Evolutionary conservation across 1,140 invertebrate species (phyloP), one percentile per base, ranked within the genome.

Genomic region (Heliothis subflexa): DNA sequence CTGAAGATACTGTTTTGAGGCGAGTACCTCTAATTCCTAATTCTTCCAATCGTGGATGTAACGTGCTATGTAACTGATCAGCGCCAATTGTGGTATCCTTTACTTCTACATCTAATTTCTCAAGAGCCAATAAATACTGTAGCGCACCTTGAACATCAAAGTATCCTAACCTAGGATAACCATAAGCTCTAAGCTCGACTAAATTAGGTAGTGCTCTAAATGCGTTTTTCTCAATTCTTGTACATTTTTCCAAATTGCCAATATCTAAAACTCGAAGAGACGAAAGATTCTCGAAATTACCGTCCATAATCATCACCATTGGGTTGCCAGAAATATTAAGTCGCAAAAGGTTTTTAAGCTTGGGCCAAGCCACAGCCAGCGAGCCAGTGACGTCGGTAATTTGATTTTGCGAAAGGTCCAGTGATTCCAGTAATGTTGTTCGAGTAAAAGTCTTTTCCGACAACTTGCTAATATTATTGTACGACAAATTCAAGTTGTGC

Each of bases 321-420:
- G 97, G 96, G 91, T 99, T 99, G 59, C 95, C 94, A 0, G 98
- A 98, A 14, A 99, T 93, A 86, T 98, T 97, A 7, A 99, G 88
- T 11, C 87, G 87, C 85, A 97, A 96, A 0, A 98, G 91, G 78
- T 96, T 96, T 64, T 96, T 96, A 7, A 98, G 88, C 79, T 96
- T 95, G 0, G 96, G 94, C 95, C 97, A 97, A 1, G 96, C 96
- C 75, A 95, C 95, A 0, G 95, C 91, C 9, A 97, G 94, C 10
- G 96, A 93, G 21, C 92, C 94, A 74, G 90, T 93, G 9, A 97
- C 85, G 76, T 97, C 96, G 0, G 93, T 87, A 25, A 98, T 94
- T 82, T 96, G 90, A 89, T 99, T 99, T 71, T 96, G 86, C 0
- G 98, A 98, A 0, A 99, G 72, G 91, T 98, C 97, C 16, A 99